Evolutionary conservation across 2,888 invertebrate species (phyloP), one percentile per base, ranked within the genome.

Genomic region (Endotricha flammealis): DNA sequence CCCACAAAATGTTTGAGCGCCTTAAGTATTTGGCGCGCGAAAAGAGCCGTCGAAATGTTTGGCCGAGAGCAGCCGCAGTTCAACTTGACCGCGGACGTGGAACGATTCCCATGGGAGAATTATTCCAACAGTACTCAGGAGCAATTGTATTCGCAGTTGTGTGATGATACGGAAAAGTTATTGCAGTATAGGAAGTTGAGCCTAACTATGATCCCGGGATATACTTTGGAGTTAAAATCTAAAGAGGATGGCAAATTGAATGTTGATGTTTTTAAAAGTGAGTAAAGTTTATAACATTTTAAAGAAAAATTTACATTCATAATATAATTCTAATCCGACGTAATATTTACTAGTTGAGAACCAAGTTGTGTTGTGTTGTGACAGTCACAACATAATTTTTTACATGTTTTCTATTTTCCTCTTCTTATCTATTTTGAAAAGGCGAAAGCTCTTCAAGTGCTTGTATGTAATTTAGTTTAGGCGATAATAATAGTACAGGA

Each of bases 1-100:
- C 66, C 88, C 4, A 41, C 83, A 38, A 87, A 88, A 64, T 90
- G 90, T 61, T 59, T 90, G 31, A 87, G 87, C 57, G 77, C 89
- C n/a, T 83, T 88, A 37, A 77, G 89, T 29, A 63, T 86, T 11
- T 88, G 88, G 75, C 86, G 88, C 28, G 81, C 90, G 14, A 66
- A 76, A 52, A 64, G 64, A 12, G 79, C 80, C 1, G 32, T 70
- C 34, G 39, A 55, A 22, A 36, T 50, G 2, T 52, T 61, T 33
- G 35, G 41, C 29, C 50, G 47, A 35, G 39, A 57, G 34, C 42
- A 53, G 7, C 32, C 39, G 23, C 40, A 29, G 12, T 57, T 57
- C 39, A 64, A 66, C 41, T 43, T 77, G 29, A 56, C 58, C n/a
- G 57, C 61, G 14, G 72, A 79, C 42, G 50, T 77, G 29, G 58